Conservation (phyloP, 2,888 invertebrate genomes). For the Himalopsyche tibetana region DNA sequence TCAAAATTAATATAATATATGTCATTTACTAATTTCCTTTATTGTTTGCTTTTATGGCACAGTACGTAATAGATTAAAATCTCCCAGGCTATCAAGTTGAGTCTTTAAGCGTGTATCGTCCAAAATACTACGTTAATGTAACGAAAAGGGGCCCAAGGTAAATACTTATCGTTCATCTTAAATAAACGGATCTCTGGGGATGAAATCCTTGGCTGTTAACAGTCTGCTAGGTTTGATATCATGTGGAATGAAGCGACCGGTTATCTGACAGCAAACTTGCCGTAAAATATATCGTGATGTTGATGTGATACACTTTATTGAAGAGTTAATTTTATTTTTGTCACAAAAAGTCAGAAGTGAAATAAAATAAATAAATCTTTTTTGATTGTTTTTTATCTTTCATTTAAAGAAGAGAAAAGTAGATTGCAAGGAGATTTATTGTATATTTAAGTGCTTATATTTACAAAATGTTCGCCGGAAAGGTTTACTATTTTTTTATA, state of each 20-base stretch:
- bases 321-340: neutral
- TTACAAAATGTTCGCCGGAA: no score
- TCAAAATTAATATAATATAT: neutral
- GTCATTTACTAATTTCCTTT: neutral
- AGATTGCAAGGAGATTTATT: no score
- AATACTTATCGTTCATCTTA: constrained; percentile 59
- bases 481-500: no score
- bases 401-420: no score
- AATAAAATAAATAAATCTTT: no score
- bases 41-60: constrained; percentile 49
- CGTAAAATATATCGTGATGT: constrained; percentile 22
- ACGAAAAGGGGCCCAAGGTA: constrained; percentile 50
- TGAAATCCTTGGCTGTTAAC: constrained; percentile 54
- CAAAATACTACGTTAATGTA: constrained; percentile 32
- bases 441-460: no score
- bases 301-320: neutral
- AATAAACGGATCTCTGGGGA: constrained; percentile 57
- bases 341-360: neutral
- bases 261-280: constrained; percentile 23
- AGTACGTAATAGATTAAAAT: constrained; percentile 12
- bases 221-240: constrained; percentile 60
- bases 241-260: constrained; percentile 56
- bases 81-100: constrained; percentile 9
- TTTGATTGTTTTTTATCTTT: no score
- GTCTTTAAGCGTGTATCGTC: constrained; percentile 5